Conservation (phyloP, 2,888 invertebrate genomes). For the Drosophila setosimentum region DNA sequence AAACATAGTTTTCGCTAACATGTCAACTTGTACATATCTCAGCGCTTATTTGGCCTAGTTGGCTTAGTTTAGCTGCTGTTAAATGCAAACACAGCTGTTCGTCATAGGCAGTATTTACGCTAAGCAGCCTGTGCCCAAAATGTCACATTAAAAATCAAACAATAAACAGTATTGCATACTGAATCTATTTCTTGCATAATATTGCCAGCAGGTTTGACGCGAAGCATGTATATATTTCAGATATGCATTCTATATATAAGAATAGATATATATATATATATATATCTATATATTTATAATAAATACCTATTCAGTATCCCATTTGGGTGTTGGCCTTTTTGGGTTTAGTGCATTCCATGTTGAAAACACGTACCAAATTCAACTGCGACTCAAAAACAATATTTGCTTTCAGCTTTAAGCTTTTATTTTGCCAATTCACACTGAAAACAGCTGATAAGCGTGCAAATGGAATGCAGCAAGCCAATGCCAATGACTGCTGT, state of each 20-base stretch:
- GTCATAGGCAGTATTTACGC: neutral
- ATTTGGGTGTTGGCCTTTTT: constrained; percentile 31
- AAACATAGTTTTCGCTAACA: neutral
- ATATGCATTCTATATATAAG: constrained; percentile 36
- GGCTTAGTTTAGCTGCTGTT: neutral
- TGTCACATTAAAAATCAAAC: constrained; percentile 11
- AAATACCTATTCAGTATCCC: constrained; percentile 25
- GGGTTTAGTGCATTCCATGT: constrained; percentile 42
- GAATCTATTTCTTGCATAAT: constrained; percentile 6
- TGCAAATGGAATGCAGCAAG: constrained; percentile 10
- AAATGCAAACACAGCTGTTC: neutral
- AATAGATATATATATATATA: neutral
- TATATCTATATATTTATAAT: constrained; percentile 1
- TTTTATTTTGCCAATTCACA: constrained; percentile 50
- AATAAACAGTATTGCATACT: neutral
- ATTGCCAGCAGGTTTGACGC: neutral
- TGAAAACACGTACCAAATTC: constrained; percentile 55
- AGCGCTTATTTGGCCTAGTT: neutral
- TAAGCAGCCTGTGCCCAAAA: constrained; percentile 5
- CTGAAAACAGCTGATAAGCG: constrained; percentile 54
- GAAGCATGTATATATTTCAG: constrained; percentile 36
- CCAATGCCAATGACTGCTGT: constrained; percentile 59
- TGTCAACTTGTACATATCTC: neutral
- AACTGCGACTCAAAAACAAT: constrained; percentile 35
- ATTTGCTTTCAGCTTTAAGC: constrained; percentile 34